Evolutionary conservation across 2,797 vertebrate genomes (phyloP), one percentile per base, ranked within the genome.

Genomic region (Onychomys torridus): DNA sequence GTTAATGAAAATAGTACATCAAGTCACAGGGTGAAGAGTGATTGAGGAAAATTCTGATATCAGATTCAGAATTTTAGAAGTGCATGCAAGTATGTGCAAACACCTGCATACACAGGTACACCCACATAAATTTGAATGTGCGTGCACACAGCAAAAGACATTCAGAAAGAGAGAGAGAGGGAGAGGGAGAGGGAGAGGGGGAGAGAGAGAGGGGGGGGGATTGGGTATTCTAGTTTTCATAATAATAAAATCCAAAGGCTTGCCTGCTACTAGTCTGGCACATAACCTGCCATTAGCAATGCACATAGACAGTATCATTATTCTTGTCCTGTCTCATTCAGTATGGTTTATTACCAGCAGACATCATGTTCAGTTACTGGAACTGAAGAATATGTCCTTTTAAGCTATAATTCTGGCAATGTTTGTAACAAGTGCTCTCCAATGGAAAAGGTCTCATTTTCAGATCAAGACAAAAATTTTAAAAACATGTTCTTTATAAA

Each of bases 241-340:
- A 65, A 93, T 49, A 78, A 57, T 29, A 40, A 94, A 49, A 46
- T 34, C 29, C 12, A 4, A 89, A 63, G 52, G 6, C 55, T 49
- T 49, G 4, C 1, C 8, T 78, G 82, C 14, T 63, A 83, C 40
- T 65, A 46, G 16, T 46, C 16, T 34, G 17, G 10, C 32, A 4
- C 43, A 32, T 17, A 67, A 49, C 0, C 40, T 85, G 40, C 25
- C 23, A 16, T 11, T 98, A 98, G 90, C 98, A 97, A 91, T 98
- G 98, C 91, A 98, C 98, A 13, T 98, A 98, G 89, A 34, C 85
- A 0, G 19, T 91, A 3, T 99, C 98, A 98, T 37, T 98, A 77
- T 92, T 98, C 34, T 43, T 99, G 76, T 98, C 98, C 96, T 98
- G 98, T 93, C 96, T 98, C 98, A 93, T 98, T 94, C 98, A 98